Evolutionary conservation across 2,113 vertebrate genomes (phyloP).

Genomic region (Pogona vitticeps): DNA sequence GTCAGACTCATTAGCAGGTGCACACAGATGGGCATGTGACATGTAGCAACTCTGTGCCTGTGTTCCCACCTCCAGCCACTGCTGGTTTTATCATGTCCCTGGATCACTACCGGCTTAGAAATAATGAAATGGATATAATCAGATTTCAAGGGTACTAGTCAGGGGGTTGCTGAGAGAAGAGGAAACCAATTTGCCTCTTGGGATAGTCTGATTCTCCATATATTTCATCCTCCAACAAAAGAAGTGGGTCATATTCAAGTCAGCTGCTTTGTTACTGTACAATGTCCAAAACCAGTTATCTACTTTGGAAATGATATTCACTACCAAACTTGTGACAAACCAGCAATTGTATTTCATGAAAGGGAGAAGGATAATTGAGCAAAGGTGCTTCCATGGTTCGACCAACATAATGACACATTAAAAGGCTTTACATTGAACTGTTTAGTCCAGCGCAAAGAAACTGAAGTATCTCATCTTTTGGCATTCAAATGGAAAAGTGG

Average conservation of each 20-base stretch:
- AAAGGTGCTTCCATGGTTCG: neutral
- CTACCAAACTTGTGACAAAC: neutral
- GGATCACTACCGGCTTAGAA: neutral
- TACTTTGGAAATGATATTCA: neutral
- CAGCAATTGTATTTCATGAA: neutral
- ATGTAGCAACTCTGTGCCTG: conserved; percentile 27
- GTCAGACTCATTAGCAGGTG: conserved; percentile 63
- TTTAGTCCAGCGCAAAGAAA: neutral
- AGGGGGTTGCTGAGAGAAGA: neutral
- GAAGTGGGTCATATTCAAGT: neutral
- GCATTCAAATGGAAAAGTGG: neutral
- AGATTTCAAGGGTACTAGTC: neutral
- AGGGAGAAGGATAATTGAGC: neutral
- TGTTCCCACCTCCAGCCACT: conserved; percentile 16
- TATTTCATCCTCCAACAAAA: neutral
- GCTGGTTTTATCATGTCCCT: conserved; percentile 29
- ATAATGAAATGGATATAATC: neutral
- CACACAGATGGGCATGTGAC: conserved; percentile 16
- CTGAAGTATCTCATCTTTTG: neutral
- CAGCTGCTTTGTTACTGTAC: neutral
- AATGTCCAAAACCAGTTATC: neutral
- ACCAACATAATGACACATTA: neutral
- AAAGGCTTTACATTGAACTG: neutral
- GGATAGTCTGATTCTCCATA: neutral
- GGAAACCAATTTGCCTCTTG: neutral